phyloP scores from a whole-genome alignment of 2,888 invertebrate genomes.

The Colostygia pectinataria region DNA sequence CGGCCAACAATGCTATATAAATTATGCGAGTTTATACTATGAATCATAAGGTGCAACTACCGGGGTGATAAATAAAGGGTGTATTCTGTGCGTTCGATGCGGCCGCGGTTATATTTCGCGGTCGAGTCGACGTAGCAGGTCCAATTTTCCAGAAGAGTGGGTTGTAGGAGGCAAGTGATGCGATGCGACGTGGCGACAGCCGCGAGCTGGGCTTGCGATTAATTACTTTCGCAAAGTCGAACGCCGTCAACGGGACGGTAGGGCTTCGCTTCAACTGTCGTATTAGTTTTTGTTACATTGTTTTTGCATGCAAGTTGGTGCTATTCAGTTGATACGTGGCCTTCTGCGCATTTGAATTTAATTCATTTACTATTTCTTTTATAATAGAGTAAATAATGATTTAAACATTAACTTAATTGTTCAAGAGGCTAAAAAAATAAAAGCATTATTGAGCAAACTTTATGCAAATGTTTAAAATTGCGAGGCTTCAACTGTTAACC shows the following conservation, averaged over 20 bases:
- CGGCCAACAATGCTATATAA: slow-evolving; percentile 68
- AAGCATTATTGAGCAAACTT: too few species aligned
- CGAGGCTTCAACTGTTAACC: too few species aligned
- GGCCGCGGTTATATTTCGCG: slow-evolving; percentile 58
- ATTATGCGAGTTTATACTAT: slow-evolving; percentile 59
- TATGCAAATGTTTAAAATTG: too few species aligned
- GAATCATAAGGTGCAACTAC: slow-evolving; percentile 45
- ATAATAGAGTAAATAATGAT: too few species aligned
- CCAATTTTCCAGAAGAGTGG: slow-evolving; percentile 76
- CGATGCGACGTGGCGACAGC: slow-evolving; percentile 73
- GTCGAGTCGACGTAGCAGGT: slow-evolving; percentile 61
- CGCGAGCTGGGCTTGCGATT: slow-evolving; percentile 60
- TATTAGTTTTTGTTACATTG: slow-evolving; percentile 60
- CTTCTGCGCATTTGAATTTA: slow-evolving; percentile 26
- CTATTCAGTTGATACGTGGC: slow-evolving; percentile 45
- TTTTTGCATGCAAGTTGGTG: slow-evolving; percentile 50
- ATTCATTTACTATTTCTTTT: neutral
- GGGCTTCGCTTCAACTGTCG: slow-evolving; percentile 69
- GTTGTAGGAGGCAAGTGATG: slow-evolving; percentile 61
- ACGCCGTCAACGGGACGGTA: slow-evolving; percentile 51
- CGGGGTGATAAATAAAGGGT: slow-evolving; percentile 38
- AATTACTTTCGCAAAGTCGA: slow-evolving; percentile 73
- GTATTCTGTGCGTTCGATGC: slow-evolving; percentile 33
- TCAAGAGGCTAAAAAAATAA: too few species aligned
- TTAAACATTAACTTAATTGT: too few species aligned